These are phyloP conservation scores for Luscinia luscinia DNA, from an alignment of 2,797 vertebrate species.

Conservation along the genomic window DNA sequence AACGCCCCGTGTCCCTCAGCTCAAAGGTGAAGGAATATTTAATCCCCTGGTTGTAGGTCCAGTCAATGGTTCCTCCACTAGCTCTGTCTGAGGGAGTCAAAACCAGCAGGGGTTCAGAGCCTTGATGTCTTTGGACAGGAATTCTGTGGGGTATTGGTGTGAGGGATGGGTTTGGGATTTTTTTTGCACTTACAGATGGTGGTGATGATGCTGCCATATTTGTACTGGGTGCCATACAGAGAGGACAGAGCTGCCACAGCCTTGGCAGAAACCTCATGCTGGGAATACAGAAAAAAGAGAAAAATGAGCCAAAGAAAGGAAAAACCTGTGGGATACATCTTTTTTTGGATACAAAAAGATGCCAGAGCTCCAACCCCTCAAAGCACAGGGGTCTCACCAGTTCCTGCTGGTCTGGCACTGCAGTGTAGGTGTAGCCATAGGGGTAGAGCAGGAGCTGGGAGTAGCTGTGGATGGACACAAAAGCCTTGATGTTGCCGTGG, in stretches of 20 bases:
- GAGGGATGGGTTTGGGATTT: not conserved
- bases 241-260: constrained; percentile 83
- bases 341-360: rapidly evolving
- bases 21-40: constrained; percentile 95
- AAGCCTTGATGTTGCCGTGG: constrained; percentile 90
- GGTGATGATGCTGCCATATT: constrained; percentile 88
- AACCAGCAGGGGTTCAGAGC: rapidly evolving
- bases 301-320: not conserved
- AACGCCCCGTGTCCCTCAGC: constrained; percentile 88
- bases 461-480: constrained; percentile 94
- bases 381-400: constrained; percentile 76
- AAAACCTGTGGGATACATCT: rapidly evolving
- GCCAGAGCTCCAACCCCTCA: not conserved
- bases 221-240: constrained; percentile 86
- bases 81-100: constrained; percentile 82
- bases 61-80: constrained; percentile 88
- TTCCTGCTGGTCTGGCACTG: constrained; percentile 75
- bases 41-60: constrained; percentile 92
- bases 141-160: too few relatives aligned
- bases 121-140: rapidly evolving
- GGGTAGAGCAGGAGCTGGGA: constrained; percentile 95
- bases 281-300: not conserved
- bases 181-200: constrained; percentile 89
- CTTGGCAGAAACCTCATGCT: constrained; percentile 82
- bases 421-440: constrained; percentile 84